Evolutionary conservation across 2,113 vertebrate species (phyloP).

Genomic region (Felis chaus): DNA sequence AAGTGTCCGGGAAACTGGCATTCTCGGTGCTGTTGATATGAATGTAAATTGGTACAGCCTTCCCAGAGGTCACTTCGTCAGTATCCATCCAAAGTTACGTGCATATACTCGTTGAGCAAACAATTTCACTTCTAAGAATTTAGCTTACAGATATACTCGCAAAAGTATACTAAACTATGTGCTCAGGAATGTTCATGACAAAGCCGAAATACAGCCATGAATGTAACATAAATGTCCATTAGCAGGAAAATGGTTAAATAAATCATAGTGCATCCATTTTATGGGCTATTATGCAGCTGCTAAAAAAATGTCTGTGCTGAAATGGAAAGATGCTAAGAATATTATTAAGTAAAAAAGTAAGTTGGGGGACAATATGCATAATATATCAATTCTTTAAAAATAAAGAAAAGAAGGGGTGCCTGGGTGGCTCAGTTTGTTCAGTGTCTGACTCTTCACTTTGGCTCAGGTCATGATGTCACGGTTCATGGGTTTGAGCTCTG

Average conservation of each 20-base stretch:
- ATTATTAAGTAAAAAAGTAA: neutral
- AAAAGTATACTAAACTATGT: neutral
- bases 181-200: neutral
- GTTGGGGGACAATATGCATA: neutral
- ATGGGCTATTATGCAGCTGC: neutral
- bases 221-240: too few species aligned
- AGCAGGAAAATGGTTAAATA: neutral
- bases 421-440: too few species aligned
- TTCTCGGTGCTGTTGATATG: neutral
- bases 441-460: too few species aligned
- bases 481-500: too few species aligned
- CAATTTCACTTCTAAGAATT: neutral
- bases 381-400: neutral
- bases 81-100: neutral
- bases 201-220: neutral
- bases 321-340: neutral
- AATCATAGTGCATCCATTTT: neutral
- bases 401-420: neutral
- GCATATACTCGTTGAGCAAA: neutral
- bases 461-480: too few species aligned
- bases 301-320: neutral
- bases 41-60: neutral
- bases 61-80: neutral
- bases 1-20: neutral
- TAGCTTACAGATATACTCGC: neutral